A percentile compares a stretch with the other conserved stretches of the same genome.
These are phyloP conservation scores for Goniozus legneri DNA, from an alignment of 1,140 invertebrate genomes.

Conservation along the genomic window DNA sequence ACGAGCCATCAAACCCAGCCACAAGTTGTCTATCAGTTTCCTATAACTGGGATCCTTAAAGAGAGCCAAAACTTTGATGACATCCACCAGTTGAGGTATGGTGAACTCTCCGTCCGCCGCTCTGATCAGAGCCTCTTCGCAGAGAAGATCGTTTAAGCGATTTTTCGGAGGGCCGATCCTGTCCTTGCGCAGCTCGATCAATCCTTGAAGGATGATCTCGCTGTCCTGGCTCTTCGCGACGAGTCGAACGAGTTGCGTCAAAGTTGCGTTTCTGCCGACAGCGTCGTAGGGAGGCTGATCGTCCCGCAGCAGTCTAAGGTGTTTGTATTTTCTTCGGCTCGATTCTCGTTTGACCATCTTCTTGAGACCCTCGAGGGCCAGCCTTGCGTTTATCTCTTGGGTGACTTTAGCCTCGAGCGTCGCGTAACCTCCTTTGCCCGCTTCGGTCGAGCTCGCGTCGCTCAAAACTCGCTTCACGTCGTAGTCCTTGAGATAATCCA, in stretches of 20 bases:
- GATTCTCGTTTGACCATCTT: slow-evolving; percentile 57
- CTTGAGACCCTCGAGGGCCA: slow-evolving; percentile 54
- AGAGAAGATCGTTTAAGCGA: slow-evolving; percentile 57
- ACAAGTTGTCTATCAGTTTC: slow-evolving; percentile 63
- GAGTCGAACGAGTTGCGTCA: slow-evolving; percentile 50
- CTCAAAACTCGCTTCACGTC: slow-evolving; percentile 43
- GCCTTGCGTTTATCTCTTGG: slow-evolving; percentile 53
- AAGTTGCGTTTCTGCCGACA: slow-evolving; percentile 36
- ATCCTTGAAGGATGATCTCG: slow-evolving; percentile 48
- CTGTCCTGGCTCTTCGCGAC: slow-evolving; percentile 45
- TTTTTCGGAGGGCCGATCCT: slow-evolving; percentile 46
- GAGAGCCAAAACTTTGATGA: slow-evolving; percentile 44
- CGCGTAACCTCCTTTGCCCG: slow-evolving; percentile 34
- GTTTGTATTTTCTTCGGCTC: slow-evolving; percentile 22
- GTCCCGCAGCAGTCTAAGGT: slow-evolving; percentile 22
- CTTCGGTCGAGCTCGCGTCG: slow-evolving; percentile 37
- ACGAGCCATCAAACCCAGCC: slow-evolving; percentile 63
- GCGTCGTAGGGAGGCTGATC: slow-evolving; percentile 6
- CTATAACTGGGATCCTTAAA: slow-evolving; percentile 50
- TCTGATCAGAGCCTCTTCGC: slow-evolving; percentile 61
- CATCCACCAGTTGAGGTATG: slow-evolving; percentile 62
- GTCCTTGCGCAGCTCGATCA: slow-evolving; percentile 45
- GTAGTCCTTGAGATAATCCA: slow-evolving; percentile 34
- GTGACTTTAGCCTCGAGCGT: slow-evolving; percentile 48
- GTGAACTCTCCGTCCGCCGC: slow-evolving; percentile 60